Conservation (phyloP, 2,888 invertebrate species). For the Micoletzkya japonica region DNA sequence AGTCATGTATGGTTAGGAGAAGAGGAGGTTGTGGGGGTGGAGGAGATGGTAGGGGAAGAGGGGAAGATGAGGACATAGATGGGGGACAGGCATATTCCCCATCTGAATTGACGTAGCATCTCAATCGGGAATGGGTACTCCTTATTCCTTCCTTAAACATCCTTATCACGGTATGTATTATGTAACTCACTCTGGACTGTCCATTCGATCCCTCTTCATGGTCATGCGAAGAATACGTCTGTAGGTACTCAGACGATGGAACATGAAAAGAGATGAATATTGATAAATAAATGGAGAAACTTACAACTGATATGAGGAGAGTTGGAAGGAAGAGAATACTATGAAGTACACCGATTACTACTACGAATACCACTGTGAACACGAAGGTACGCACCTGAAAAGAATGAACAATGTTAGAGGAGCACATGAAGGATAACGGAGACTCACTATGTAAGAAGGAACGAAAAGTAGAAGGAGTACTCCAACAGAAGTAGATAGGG, state of each 20-base stretch:
- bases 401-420: neutral
- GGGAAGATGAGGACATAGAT: neutral
- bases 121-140: neutral
- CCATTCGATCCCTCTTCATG: neutral
- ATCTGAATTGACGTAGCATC: constrained; percentile 1
- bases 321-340: constrained; percentile 57
- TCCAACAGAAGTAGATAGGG: constrained; percentile 55
- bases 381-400: constrained; percentile 52
- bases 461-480: constrained; percentile 53
- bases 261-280: constrained; percentile 27
- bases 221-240: constrained; percentile 26
- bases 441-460: constrained; percentile 54
- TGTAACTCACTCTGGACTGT: neutral
- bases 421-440: neutral
- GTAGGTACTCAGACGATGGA: constrained; percentile 33
- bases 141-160: neutral
- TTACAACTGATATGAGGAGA: constrained; percentile 50
- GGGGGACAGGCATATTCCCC: constrained; percentile 14
- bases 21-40: neutral
- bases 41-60: neutral
- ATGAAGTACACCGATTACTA: constrained; percentile 54
- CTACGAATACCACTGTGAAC: constrained; percentile 58
- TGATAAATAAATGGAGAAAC: neutral
- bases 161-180: constrained; percentile 9
- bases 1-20: neutral